Percentiles rank a stretch among this genome's conserved stretches.
These are phyloP conservation scores for Zootoca vivipara DNA, from an alignment of 2,113 vertebrate genomes.

Conservation along the genomic window DNA sequence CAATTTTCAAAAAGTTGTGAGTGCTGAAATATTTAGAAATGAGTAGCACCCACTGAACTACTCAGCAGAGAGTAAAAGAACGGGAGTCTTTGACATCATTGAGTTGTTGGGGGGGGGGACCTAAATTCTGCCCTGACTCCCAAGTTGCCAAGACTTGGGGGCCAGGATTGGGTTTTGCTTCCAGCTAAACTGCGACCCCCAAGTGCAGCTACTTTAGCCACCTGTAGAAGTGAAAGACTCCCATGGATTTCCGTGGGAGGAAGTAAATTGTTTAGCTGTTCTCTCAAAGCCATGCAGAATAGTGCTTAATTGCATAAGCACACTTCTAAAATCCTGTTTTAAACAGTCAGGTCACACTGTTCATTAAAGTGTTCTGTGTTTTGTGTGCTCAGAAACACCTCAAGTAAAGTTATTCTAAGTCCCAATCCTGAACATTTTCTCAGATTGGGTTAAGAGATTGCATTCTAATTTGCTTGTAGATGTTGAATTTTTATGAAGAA, in stretches of 20 bases:
- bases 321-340: background rate
- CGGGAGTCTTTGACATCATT: background rate
- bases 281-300: background rate
- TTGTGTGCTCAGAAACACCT: background rate
- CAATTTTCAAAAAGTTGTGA: background rate
- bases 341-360: background rate
- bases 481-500: background rate
- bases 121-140: background rate
- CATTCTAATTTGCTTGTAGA: background rate
- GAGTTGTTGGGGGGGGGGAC: background rate
- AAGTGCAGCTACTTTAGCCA: background rate
- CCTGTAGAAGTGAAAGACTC: background rate
- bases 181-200: background rate
- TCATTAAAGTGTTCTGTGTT: background rate
- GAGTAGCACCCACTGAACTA: background rate
- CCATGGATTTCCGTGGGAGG: background rate
- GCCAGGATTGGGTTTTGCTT: background rate
- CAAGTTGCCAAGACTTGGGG: too few species aligned
- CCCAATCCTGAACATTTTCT: background rate
- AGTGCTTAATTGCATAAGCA: background rate
- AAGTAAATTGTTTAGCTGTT: background rate
- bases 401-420: background rate
- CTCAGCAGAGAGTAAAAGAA: background rate
- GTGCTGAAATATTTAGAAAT: background rate
- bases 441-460: background rate